Base-by-base conservation (phyloP, 2,888 invertebrate genomes). In the Danaus chrysippus region DNA sequence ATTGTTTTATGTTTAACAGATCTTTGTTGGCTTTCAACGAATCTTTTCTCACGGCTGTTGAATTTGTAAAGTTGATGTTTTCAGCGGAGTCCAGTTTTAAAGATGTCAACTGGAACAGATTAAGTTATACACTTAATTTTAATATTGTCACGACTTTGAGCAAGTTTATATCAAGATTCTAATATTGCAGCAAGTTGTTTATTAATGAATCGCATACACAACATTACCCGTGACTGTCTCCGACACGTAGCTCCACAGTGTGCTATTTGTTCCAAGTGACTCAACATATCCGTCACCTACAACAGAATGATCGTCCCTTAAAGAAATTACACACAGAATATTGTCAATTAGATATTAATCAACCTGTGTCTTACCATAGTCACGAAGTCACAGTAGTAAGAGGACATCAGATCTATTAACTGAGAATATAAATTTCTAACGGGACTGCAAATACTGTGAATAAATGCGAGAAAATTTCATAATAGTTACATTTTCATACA, bases 401-500 rank as follows among this genome's bases (percentile, higher is more conserved):
- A 43, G n/a, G 43, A 43, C 43, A 43, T 43, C 43, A 43, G 43
- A 43, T 70, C 68, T 6, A 72, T 52, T 0, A 70, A 15, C 42
- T 58, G 64, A 0, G 68, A 49, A 58, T 74, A 82, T 5, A 77
- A 58, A 11, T 59, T 65, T 0, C 73, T 68, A 0, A 70, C 73
- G n/a, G 82, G 81, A 15, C 70, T 70, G 61, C 73, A 78, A 11
- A 68, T 72, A 52, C 82, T 82, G 73, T 15, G 79, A 11, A 84
- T 70, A 0, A 76, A 61, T 0, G 57, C 66, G 53, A 6, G 44
- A 52, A 42, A 42, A 34, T 1, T 34, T 34, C 23, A 34, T 34
- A 34, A 5, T 34, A 6, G 23, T 34, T 5, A 1, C 0, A 34
- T 34, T 1, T 34, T 2, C 23, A 34, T 0, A 34, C 23, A 34